Base-by-base conservation (phyloP, 1,140 invertebrate genomes). In the Neodiprion virginianus region DNA sequence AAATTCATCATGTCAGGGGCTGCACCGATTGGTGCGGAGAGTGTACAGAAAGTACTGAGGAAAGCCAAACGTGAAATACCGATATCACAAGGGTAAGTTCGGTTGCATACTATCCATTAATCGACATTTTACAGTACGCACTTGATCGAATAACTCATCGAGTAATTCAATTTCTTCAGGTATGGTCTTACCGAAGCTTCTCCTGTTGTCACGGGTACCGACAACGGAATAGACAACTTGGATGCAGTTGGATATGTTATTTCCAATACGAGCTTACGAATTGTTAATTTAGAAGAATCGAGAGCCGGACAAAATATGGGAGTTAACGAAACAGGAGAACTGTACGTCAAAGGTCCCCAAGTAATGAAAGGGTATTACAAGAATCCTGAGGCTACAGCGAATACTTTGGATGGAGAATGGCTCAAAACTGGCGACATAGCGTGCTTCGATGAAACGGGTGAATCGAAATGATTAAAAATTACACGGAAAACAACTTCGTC, bases 391-490 rank as follows among this genome's bases (percentile, higher is more conserved):
- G 90, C 87, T 1, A 92, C 91, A 0, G 75, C 77, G 14, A 85
- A 89, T 17, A 89, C 81, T 12, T 88, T 93, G 67, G 81, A 83
- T 21, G 92, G 93, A 75, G 92, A 93, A 10, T 97, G 94, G 94
- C 88, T 95, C 65, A 91, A 92, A 77, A 95, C 95, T 53, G 95
- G 95, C 4, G 95, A 97, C 82, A 88, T 96, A 48, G 95, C 92
- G 1, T 92, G 92, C 80, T 92, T 92, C 74, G 93, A 95, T 75
- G 88, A 93, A 1, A 90, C 93, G 0, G 88, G 89, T 48, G 91
- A 87, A 71, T 90, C 17, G n/a, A 69, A 14, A 69, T 23, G 11
- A 14, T 69, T 69, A 69, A 12, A 21, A 23, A 69, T 8, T 69
- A 23, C 0, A 65, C 7, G 17, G 17, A 14, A 14, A 65, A 65